A percentile compares a stretch with the other conserved stretches of the same genome.
These are phyloP conservation scores for Phaethon lepturus DNA, from an alignment of 2,113 vertebrate genomes.

Conservation along the genomic window DNA sequence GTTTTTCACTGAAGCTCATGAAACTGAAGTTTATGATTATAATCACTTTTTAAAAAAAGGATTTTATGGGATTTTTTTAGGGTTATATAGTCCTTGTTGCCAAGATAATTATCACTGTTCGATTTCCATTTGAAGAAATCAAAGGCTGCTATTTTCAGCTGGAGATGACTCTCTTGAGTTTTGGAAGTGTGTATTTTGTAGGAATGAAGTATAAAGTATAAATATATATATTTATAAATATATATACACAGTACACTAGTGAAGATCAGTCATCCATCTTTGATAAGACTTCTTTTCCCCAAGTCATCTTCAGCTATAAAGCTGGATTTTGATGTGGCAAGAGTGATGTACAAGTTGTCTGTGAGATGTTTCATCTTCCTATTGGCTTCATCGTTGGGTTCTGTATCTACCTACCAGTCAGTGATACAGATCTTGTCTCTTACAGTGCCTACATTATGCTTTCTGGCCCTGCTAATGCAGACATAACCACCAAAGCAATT, in stretches of 20 bases:
- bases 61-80: no score
- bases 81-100: background rate
- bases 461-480: background rate
- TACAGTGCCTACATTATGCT: background rate
- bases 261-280: background rate
- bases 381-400: accelerated
- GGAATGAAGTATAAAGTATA: background rate
- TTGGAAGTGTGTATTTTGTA: background rate
- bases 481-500: background rate
- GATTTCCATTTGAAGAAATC: background rate
- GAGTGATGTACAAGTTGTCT: background rate
- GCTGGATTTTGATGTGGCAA: background rate
- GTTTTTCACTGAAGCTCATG: background rate
- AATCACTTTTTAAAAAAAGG: no score
- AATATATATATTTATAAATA: no score
- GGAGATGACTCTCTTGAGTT: background rate
- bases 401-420: background rate
- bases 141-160: background rate
- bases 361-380: background rate
- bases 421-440: background rate
- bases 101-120: background rate
- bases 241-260: background rate
- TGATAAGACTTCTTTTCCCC: background rate
- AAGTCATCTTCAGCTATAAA: background rate
- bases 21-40: background rate